A percentile compares a stretch with the other conserved stretches of the same genome.
Conservation (phyloP, 2,888 invertebrate genomes). For the Anoncus sp. region DNA sequence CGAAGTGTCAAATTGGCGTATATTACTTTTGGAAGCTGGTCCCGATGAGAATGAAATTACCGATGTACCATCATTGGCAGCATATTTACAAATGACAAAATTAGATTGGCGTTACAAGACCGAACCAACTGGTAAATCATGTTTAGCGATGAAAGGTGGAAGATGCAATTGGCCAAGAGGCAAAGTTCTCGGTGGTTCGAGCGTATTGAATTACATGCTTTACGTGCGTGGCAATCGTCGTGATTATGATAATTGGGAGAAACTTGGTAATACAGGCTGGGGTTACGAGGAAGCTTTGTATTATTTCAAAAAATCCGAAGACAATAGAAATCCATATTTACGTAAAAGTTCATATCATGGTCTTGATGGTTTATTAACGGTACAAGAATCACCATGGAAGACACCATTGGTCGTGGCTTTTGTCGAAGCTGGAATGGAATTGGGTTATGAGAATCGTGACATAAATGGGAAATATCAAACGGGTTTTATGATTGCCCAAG, state of each 20-base stretch:
- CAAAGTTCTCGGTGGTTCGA: constrained; percentile 95
- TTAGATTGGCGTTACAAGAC: constrained; percentile 96
- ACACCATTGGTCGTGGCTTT: constrained; percentile 93
- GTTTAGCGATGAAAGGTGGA: constrained; percentile 92
- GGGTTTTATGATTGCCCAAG: constrained; percentile 93
- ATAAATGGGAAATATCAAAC: constrained; percentile 92
- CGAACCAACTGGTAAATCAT: constrained; percentile 91
- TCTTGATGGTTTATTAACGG: constrained; percentile 90
- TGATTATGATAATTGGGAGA: constrained; percentile 96
- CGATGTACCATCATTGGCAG: constrained; percentile 94
- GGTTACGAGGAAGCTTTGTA: constrained; percentile 92
- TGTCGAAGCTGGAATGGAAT: constrained; percentile 91
- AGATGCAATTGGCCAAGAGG: constrained; percentile 96
- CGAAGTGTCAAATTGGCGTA: constrained; percentile 90
- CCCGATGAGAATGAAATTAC: constrained; percentile 95
- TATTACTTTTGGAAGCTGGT: constrained; percentile 92
- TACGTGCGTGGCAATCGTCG: constrained; percentile 92
- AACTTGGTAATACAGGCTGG: constrained; percentile 95
- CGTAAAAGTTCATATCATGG: constrained; percentile 88
- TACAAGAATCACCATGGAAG: constrained; percentile 94
- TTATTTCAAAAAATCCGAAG: constrained; percentile 96
- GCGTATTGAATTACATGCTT: constrained; percentile 95
- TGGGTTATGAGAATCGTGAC: constrained; percentile 93
- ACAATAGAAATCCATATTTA: constrained; percentile 94
- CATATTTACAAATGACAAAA: constrained; percentile 93